Evolutionary conservation across 2,797 vertebrate genomes (phyloP), one percentile per base, ranked within the genome.

Genomic region (Myotis pilosus): DNA sequence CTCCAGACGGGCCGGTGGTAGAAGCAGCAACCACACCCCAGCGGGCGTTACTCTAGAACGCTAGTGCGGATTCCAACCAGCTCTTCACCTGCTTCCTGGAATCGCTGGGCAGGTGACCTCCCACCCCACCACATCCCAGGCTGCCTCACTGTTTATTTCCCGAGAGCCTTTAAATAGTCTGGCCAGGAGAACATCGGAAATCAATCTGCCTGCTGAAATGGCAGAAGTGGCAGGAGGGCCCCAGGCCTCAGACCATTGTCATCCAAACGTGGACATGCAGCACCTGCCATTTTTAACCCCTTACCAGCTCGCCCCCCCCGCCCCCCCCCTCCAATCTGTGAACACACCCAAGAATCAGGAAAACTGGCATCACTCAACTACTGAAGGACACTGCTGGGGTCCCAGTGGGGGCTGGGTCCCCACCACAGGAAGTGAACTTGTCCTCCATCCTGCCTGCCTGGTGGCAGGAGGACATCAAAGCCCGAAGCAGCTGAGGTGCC

Each of bases 401-500:
- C 60, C 60, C 12, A 2, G 60, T 15, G 12, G 60, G 60, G 28
- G 25, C 60, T 15, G 28, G 60, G 60, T 15, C 17, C 81, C 55
- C 7, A 10, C 51, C n/a, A 0, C 28, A 11, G 33, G 82, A 75
- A 64, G 23, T 4, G 1, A 15, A 38, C 6, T 55, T 84, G 74
- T 30, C 62, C 62, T 53, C 47, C 23, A 22, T 25, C 22, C 86
- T 44, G 33, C 55, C 55, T 5, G 0, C 74, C 79, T n/a, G 44
- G 66, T 28, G 66, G 75, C 33, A n/a, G 47, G n/a, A 80, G 60
- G 49, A 49, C 93, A 83, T 88, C 62, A 72, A 90, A 83, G 20
- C 90, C 60, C 3, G 6, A 87, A 90, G 75, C 89, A 81, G 69
- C 83, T 74, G 6, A 23, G 5, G 68, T 4, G 4, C 49, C 69